Evolutionary conservation across 2,888 invertebrate genomes (phyloP).

Genomic region (Watsonalla binaria): DNA sequence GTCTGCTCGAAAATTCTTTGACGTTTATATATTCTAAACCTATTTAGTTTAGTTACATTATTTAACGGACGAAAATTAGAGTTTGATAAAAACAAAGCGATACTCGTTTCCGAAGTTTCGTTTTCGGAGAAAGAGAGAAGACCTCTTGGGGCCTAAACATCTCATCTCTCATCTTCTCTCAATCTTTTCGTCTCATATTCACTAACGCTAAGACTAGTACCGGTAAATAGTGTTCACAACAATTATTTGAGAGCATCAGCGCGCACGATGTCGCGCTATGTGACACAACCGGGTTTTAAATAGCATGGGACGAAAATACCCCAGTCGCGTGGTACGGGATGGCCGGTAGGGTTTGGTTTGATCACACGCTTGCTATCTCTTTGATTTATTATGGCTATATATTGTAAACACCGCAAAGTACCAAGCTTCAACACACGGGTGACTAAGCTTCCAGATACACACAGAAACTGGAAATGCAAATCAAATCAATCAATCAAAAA

Average conservation of each 20-base stretch:
- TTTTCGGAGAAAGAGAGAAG: too few species aligned
- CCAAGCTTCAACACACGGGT: not conserved
- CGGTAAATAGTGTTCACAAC: slow-evolving; percentile 8
- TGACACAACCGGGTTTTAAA: slow-evolving; percentile 63
- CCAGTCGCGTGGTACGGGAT: slow-evolving; percentile 48
- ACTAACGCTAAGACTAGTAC: not conserved
- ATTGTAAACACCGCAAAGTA: not conserved
- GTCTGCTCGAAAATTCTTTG: too few species aligned
- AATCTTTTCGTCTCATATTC: too few species aligned
- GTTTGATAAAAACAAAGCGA: too few species aligned
- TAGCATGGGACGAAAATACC: slow-evolving; percentile 60
- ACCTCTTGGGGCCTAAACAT: too few species aligned
- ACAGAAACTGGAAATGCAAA: too few species aligned
- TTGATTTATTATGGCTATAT: slow-evolving; percentile 1
- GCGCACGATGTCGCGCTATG: slow-evolving; percentile 59
- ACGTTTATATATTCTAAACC: too few species aligned
- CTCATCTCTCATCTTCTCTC: too few species aligned
- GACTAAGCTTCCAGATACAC: not conserved
- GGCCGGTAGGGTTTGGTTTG: slow-evolving; percentile 20
- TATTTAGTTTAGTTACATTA: too few species aligned
- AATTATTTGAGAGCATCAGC: slow-evolving; percentile 23
- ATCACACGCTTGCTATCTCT: slow-evolving; percentile 14
- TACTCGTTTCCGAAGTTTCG: too few species aligned
- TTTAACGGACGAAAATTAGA: too few species aligned
- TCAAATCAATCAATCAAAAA: too few species aligned